These are phyloP conservation scores for Drosophila paulistorum DNA, from an alignment of 1,140 invertebrate species.

Conservation along the genomic window DNA sequence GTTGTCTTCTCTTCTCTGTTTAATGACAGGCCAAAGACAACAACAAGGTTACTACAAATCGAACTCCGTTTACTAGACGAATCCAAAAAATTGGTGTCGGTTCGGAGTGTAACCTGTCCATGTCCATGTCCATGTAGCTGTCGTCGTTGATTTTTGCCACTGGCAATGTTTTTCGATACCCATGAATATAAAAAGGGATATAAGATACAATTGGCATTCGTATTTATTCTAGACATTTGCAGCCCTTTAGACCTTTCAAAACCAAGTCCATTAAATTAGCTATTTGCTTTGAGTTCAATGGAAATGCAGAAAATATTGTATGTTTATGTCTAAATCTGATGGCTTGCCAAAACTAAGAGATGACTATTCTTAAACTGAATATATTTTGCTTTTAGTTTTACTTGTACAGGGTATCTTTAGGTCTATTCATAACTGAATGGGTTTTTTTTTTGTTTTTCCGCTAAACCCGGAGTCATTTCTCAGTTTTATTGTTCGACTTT, in stretches of 20 bases:
- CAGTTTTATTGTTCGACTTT: constrained; percentile 17
- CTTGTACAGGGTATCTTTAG: not conserved
- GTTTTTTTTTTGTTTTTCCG: not conserved
- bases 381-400: too few species aligned
- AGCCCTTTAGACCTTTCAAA: too few species aligned
- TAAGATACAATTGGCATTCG: too few species aligned
- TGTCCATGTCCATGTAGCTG: constrained; percentile 4
- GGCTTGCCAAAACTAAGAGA: too few species aligned
- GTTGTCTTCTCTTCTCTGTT: constrained; percentile 13
- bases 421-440: not conserved
- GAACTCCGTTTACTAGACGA: constrained; percentile 4
- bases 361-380: too few species aligned
- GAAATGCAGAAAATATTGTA: too few species aligned
- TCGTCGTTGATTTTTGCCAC: constrained; percentile 7
- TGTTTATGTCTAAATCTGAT: too few species aligned
- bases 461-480: not conserved
- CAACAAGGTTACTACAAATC: constrained; percentile 45
- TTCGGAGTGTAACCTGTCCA: constrained; percentile 34
- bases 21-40: constrained; percentile 59
- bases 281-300: too few species aligned
- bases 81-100: constrained; percentile 7
- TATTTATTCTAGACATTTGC: too few species aligned
- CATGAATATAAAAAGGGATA: too few species aligned
- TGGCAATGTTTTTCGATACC: constrained; percentile 21
- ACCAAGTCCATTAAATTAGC: too few species aligned